phyloP scores from a whole-genome alignment of 1,140 invertebrate species.

The Drosophila ohnishii region DNA sequence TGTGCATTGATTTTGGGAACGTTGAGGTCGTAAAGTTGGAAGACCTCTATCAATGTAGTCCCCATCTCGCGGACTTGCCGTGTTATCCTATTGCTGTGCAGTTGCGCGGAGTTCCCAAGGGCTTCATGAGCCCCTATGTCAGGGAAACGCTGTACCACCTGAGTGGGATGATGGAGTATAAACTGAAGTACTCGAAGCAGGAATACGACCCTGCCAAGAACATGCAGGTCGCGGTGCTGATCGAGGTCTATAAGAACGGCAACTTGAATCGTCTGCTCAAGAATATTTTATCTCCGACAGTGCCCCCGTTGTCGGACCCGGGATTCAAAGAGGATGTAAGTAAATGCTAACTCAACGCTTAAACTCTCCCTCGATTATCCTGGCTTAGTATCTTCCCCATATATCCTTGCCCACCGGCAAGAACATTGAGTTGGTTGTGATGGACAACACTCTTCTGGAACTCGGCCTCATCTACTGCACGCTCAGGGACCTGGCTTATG shows the following conservation, averaged over 20 bases:
- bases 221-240: conserved; percentile 56
- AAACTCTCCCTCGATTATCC: background rate
- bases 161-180: conserved; percentile 33
- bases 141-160: conserved; percentile 57
- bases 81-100: conserved; percentile 64
- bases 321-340: conserved; percentile 51
- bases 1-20: conserved; percentile 72
- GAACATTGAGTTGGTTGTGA: conserved; percentile 59
- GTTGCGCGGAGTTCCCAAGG: conserved; percentile 56
- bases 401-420: conserved; percentile 54
- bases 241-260: conserved; percentile 44
- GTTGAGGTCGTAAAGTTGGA: conserved; percentile 53
- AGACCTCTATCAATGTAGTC: conserved; percentile 51
- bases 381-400: conserved; percentile 53
- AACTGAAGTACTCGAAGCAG: conserved; percentile 48
- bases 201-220: conserved; percentile 37
- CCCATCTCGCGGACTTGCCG: conserved; percentile 32
- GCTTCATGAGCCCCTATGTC: conserved; percentile 52
- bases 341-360: background rate
- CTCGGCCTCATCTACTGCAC: conserved; percentile 69
- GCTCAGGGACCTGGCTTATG: conserved; percentile 41
- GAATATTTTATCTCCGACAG: conserved; percentile 43
- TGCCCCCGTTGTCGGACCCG: conserved; percentile 30
- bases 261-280: conserved; percentile 65
- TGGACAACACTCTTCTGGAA: conserved; percentile 66